Base-by-base conservation (phyloP, 2,113 vertebrate genomes). In the Andinoacara biseriatus region DNA sequence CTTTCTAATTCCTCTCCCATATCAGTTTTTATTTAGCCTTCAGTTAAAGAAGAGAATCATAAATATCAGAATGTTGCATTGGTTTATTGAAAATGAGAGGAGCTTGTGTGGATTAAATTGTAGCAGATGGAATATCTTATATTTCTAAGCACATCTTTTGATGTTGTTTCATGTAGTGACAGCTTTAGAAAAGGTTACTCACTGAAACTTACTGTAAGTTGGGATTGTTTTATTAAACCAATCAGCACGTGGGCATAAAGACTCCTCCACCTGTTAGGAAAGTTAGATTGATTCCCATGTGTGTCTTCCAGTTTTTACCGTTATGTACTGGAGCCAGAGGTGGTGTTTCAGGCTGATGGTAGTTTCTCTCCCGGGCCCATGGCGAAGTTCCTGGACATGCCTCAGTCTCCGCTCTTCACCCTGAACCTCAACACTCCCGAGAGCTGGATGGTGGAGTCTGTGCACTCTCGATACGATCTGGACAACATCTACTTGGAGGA, bases 361-460 rank as follows among this genome's bases (percentile, higher is more conserved):
- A 96, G 94, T 74, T 96, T 97, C 90, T 94, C 96, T 79, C 95
- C 96, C 2, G 98, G 98, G 46, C 97, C 98, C 49, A 92, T 99
- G 92, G 98, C 98, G 35, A 97, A 95, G 84, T 99, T 99, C 92
- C 90, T 99, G 90, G 98, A 99, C 95, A 99, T 99, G 98, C 98
- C 98, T 11, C 97, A 98, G 75, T 97, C 98, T 77, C 98, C 97
- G 0, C 94, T 99, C 56, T 99, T 99, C 90, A 99, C 98, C 52
- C 91, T 99, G 89, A 99, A 98, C 93, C 94, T 99, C 58, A 98
- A 98, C 92, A 99, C 98, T 13, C 98, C 98, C 0, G 98, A 99
- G 92, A 98, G 97, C 80, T 99, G 98, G 98, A 99, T 99, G 97
- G 97, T 99, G 35, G 98, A 99, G 86, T 98, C 98, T 18, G 97